These are phyloP conservation scores for Drosophila guanche DNA, from an alignment of 1,140 invertebrate genomes.

Conservation along the genomic window DNA sequence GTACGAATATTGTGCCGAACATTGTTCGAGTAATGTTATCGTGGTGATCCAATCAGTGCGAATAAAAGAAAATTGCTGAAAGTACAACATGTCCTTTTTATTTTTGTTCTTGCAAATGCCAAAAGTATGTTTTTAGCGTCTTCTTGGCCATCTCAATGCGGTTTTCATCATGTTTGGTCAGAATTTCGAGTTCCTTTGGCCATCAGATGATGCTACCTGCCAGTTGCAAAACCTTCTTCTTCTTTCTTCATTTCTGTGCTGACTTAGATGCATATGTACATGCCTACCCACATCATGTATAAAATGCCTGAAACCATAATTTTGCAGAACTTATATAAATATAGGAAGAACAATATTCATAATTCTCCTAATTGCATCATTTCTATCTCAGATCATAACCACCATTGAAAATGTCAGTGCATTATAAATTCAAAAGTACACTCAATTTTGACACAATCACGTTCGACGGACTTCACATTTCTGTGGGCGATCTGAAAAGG, in stretches of 20 bases:
- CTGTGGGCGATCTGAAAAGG: slow-evolving; percentile 96
- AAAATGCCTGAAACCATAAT: too few relatives aligned
- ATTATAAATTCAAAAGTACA: slow-evolving; percentile 99
- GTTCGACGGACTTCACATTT: slow-evolving; percentile 98
- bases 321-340: too few relatives aligned
- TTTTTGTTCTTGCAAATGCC: too few relatives aligned
- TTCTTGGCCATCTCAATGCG: too few relatives aligned
- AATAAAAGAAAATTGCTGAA: slow-evolving; percentile 11
- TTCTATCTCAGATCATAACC: slow-evolving; percentile 12
- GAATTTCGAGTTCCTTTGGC: too few relatives aligned
- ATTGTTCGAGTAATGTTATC: not conserved
- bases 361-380: slow-evolving; percentile 17
- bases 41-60: slow-evolving; percentile 8
- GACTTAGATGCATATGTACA: too few relatives aligned
- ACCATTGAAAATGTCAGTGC: slow-evolving; percentile 91
- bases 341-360: not conserved
- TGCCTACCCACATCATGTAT: too few relatives aligned
- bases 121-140: too few relatives aligned
- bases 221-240: too few relatives aligned
- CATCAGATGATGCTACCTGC: too few relatives aligned
- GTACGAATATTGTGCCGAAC: slow-evolving; percentile 17
- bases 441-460: slow-evolving; percentile 97
- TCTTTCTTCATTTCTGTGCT: too few relatives aligned
- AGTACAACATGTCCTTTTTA: slow-evolving; percentile 2
- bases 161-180: too few relatives aligned